phyloP scores from a whole-genome alignment of 2,797 vertebrate genomes.

The Enteromius argenteus region DNA sequence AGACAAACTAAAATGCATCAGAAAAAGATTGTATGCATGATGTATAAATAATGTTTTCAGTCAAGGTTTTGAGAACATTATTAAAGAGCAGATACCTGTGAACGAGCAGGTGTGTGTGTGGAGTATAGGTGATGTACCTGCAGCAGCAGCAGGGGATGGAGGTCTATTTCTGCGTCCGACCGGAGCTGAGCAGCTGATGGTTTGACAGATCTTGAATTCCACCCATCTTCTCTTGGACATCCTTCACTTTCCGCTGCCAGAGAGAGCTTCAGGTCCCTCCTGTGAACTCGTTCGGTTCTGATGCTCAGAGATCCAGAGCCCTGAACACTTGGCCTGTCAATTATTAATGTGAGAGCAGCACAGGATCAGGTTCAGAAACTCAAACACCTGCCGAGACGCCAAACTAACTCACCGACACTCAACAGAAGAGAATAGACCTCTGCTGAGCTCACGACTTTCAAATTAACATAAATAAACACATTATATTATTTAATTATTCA shows the following conservation, averaged over 20 bases:
- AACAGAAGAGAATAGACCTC: neutral
- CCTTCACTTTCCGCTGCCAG: slow-evolving; percentile 50
- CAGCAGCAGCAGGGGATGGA: slow-evolving; percentile 66
- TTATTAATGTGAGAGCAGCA: slow-evolving; percentile 86
- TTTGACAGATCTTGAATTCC: slow-evolving; percentile 87
- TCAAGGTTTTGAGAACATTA: neutral
- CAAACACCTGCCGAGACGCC: slow-evolving; percentile 68
- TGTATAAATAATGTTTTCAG: neutral
- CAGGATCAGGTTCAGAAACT: slow-evolving; percentile 79
- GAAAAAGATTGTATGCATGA: neutral
- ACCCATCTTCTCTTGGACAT: slow-evolving; percentile 88
- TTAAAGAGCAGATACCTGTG: neutral
- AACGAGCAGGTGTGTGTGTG: neutral
- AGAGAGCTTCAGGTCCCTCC: slow-evolving; percentile 32
- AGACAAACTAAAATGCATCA: neutral
- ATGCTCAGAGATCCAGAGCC: slow-evolving; percentile 51
- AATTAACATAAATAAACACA: neutral
- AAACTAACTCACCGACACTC: neutral
- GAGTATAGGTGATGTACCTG: slow-evolving; percentile 73
- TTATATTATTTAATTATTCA: neutral
- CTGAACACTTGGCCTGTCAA: slow-evolving; percentile 81
- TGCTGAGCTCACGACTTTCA: neutral
- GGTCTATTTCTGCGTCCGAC: slow-evolving; percentile 76
- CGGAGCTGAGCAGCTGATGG: slow-evolving; percentile 83
- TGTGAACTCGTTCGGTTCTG: slow-evolving; percentile 60